Evolutionary conservation across 2,113 vertebrate species (phyloP).

Genomic region (Crotalus viridis): DNA sequence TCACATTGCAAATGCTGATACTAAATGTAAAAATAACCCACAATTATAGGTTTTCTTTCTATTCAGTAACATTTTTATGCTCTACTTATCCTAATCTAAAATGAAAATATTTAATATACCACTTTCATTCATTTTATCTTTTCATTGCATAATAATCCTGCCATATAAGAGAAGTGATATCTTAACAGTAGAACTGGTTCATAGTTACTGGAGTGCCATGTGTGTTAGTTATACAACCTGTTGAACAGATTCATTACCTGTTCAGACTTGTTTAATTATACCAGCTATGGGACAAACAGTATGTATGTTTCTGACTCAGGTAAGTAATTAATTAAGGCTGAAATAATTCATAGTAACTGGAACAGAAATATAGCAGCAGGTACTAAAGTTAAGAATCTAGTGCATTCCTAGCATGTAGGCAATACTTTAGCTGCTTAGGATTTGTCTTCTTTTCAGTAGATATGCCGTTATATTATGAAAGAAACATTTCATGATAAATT

Average conservation of each 20-base stretch:
- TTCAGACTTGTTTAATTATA: slow-evolving; percentile 42
- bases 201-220: neutral
- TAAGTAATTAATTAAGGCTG: slow-evolving; percentile 75
- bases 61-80: neutral
- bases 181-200: slow-evolving; percentile 12
- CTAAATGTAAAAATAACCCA: neutral
- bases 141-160: neutral
- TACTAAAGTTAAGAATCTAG: slow-evolving; percentile 66
- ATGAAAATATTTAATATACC: neutral
- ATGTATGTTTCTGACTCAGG: slow-evolving; percentile 64
- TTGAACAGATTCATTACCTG: slow-evolving; percentile 33
- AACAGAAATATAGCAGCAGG: slow-evolving; percentile 66
- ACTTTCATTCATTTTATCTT: neutral
- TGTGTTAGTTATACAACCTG: slow-evolving; percentile 26
- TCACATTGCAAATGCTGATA: neutral
- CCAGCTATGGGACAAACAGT: slow-evolving; percentile 49
- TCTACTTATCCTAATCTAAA: neutral
- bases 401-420: slow-evolving; percentile 47
- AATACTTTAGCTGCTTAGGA: neutral
- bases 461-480: slow-evolving; percentile 42
- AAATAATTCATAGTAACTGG: slow-evolving; percentile 78
- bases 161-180: neutral
- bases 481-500: neutral
- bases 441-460: neutral
- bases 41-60: neutral